Evolutionary conservation across 1,140 invertebrate genomes (phyloP), one percentile per base, ranked within the genome.

Genomic region (Trichomalopsis sarcophagae): DNA sequence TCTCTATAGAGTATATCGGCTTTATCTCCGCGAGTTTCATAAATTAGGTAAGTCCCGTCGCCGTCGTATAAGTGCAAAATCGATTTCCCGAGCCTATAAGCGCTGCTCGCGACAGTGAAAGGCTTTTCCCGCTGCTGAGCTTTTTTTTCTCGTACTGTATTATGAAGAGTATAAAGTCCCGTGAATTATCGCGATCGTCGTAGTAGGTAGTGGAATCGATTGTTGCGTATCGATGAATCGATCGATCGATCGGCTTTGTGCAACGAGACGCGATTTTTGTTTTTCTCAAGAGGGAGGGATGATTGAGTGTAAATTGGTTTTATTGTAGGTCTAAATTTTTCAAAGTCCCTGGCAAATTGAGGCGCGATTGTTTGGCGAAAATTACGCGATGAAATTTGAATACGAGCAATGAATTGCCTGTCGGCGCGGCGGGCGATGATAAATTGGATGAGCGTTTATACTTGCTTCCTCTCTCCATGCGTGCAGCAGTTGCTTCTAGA

Each of bases 231-330:
- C 55, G 55, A 62, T 62, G 2, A 21, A 21, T 62, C 17, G 55
- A 55, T 55, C 55, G 21, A 62, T 21, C 55, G 21, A 44, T 10
- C 40, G 55, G 14, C 17, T 62, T 62, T 62, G 21, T 62, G 6
- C 6, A 6, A 62, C 27, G 7, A 62, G 55, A 17, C 17, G n/a
- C 17, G 55, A 71, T 71, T 71, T 71, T 71, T 30, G 14, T 13
- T 71, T 71, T 71, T 11, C 4, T 9, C 27, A 6, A n/a, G 27
- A n/a, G 40, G 55, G 27, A 6, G 30, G 40, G 74, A 44, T 76
- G 74, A 76, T 76, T 47, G 33, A 76, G 74, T 76, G 74, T 33
- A 76, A 76, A 76, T 76, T 76, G 74, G 10, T 76, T 76, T 76
- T 76, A 40, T 44, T 76, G 33, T 44, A 10, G 23, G 36, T 1